Base-by-base conservation (phyloP, 2,888 invertebrate genomes). In the Lithophane ornitopus region DNA sequence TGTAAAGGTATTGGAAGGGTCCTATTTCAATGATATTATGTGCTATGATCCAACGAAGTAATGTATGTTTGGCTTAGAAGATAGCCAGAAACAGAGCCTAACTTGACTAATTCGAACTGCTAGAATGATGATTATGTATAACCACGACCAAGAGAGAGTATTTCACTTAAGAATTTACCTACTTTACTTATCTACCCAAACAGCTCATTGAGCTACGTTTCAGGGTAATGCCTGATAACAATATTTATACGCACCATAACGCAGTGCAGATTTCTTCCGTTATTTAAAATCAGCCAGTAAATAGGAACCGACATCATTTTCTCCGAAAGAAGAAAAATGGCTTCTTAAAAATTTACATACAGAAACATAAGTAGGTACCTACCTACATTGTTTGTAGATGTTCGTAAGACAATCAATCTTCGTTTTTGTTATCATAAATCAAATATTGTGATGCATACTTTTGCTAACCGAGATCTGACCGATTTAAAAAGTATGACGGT, bases 361-460 rank as follows among this genome's bases (percentile, higher is more conserved):
- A n/a, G 34, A 26, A 39, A 54, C 56, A 39, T 56, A 67, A 67
- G n/a, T 34, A 56, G 34, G 66, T 39, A 34, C n/a, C n/a, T 59
- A 34, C 67, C n/a, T 3, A 34, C 34, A n/a, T 61, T 61, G 61
- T 39, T 67, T 39, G n/a, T 61, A 34, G 7, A 39, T 67, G 39
- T 61, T 67, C 3, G 3, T 61, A 8, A 39, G 11, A 69, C 61
- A 39, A 85, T 82, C 82, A 76, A 82, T 82, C 85, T 72, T 76
- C 41, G 28, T 26, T 69, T 16, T 72, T 76, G 26, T 85, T 59
- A 82, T 85, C 82, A 70, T 62, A 56, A 73, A 76, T 52, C 34
- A 70, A 83, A 85, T 85, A 76, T 85, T 85, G 58, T 82, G 69
- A 76, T 76, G 62, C 61, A 69, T 63, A 70, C 19, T 67, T 77